Conservation (phyloP, 2,113 vertebrate species). For the Eurystomus gularis region DNA sequence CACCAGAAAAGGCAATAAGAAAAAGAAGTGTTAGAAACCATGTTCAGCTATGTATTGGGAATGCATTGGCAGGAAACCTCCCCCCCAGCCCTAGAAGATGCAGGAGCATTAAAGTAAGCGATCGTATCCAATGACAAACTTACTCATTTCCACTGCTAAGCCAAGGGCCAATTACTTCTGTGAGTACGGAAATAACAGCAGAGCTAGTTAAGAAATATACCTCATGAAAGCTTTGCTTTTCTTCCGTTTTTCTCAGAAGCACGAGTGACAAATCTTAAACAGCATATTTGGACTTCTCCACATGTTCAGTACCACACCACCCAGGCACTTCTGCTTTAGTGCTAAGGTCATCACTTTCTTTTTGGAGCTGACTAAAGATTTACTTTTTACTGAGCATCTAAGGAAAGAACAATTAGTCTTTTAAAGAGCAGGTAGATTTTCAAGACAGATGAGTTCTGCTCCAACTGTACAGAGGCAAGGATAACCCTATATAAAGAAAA, state of each 20-base stretch:
- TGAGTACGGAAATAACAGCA: neutral
- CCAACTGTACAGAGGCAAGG: neutral
- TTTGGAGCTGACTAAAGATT: neutral
- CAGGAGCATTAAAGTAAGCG: neutral
- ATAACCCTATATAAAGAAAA: no score
- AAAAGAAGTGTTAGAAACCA: neutral
- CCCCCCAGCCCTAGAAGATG: neutral
- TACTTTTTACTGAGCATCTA: neutral
- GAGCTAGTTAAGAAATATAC: neutral
- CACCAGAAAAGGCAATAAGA: neutral
- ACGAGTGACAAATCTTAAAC: neutral
- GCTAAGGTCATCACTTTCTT: neutral
- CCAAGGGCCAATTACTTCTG: neutral
- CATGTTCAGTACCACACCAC: rapidly evolving
- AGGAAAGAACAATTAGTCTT: neutral
- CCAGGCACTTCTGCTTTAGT: neutral
- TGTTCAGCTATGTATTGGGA: neutral
- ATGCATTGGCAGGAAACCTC: neutral
- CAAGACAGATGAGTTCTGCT: neutral
- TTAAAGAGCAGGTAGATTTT: neutral
- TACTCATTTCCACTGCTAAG: neutral
- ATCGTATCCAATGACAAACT: neutral
- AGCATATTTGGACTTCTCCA: neutral
- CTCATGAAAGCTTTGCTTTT: neutral
- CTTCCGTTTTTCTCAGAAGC: neutral